Evolutionary conservation across 2,797 vertebrate genomes (phyloP), one percentile per base, ranked within the genome.

Genomic region (Etheostoma nigrum): DNA sequence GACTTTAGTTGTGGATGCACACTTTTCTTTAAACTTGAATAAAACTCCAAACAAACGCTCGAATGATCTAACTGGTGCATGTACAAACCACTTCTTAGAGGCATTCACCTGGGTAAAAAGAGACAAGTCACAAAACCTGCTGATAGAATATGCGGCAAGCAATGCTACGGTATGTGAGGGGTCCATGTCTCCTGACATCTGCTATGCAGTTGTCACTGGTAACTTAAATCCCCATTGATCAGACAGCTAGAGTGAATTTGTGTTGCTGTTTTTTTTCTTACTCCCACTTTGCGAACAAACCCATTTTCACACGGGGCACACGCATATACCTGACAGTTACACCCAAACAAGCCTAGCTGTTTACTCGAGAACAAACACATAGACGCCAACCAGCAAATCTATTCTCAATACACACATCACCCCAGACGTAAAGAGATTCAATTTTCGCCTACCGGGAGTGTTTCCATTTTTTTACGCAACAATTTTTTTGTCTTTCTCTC

Each of bases 331-430:
- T 94, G 94, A 94, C 94, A 94, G 94, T 91, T 94, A 93, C 94
- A 94, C 93, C 93, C 94, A 94, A 94, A 94, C 92, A 94, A 94
- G 90, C 88, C 91, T 86, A 48, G 91, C 92, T 94, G 93, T 94
- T 94, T 94, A 94, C 93, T 93, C 66, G 91, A 94, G 94, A 94
- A 94, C 93, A 94, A 94, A 94, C 92, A 92, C 91, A 84, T 86
- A 93, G 91, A 94, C 72, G 90, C 91, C 92, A 93, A 93, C 91
- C 92, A 92, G 91, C 94, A 94, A 94, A 94, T 93, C 93, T 94
- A 94, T 94, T 94, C 94, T 94, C 94, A 94, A 94, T 94, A 92
- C 94, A 94, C 94, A 94, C 93, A 94, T 94, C 93, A 94, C 93
- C 92, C 91, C 91, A 94, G 93, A 93, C 91, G 91, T 93, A 94